Conservation (phyloP, 2,113 vertebrate species). For the Gobius niger region DNA sequence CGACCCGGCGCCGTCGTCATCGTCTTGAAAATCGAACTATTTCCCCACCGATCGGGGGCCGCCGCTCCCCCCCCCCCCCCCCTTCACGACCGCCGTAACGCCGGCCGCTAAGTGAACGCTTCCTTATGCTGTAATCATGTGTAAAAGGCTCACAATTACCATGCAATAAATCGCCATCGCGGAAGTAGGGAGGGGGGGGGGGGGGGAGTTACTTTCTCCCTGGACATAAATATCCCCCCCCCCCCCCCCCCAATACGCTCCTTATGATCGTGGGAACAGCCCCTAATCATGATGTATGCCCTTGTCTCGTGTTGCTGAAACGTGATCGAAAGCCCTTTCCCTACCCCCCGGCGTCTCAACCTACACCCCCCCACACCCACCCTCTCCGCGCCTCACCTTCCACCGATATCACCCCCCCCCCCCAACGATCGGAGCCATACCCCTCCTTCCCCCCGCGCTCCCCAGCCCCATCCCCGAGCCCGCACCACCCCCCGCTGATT, state of each 20-base stretch:
- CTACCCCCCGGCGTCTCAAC: conserved; percentile 68
- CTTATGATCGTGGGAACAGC: conserved; percentile 81
- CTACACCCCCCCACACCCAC: conserved; percentile 44
- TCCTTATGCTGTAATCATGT: conserved; percentile 79
- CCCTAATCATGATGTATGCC: conserved; percentile 82
- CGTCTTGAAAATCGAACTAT: neutral
- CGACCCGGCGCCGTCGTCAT: neutral
- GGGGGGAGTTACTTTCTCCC: conserved; percentile 52
- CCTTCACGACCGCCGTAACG: conserved; percentile 51
- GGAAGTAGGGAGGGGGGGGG: conserved; percentile 25
- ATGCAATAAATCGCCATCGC: conserved; percentile 72
- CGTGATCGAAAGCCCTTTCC: conserved; percentile 80
- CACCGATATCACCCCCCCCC: conserved; percentile 36
- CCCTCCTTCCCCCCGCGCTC: conserved; percentile 30
- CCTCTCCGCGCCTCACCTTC: conserved; percentile 40
- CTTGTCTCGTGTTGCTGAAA: conserved; percentile 79
- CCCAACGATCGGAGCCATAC: conserved; percentile 21
- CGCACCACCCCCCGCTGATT: conserved; percentile 77
- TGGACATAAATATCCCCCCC: conserved; percentile 75
- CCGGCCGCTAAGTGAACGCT: conserved; percentile 79
- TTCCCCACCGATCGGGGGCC: neutral
- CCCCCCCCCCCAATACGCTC: conserved; percentile 57
- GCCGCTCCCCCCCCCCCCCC: conserved; percentile 12
- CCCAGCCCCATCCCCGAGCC: conserved; percentile 22
- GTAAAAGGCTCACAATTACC: conserved; percentile 80